Conservation (phyloP, 2,113 vertebrate species). For the Mastomys coucha region DNA sequence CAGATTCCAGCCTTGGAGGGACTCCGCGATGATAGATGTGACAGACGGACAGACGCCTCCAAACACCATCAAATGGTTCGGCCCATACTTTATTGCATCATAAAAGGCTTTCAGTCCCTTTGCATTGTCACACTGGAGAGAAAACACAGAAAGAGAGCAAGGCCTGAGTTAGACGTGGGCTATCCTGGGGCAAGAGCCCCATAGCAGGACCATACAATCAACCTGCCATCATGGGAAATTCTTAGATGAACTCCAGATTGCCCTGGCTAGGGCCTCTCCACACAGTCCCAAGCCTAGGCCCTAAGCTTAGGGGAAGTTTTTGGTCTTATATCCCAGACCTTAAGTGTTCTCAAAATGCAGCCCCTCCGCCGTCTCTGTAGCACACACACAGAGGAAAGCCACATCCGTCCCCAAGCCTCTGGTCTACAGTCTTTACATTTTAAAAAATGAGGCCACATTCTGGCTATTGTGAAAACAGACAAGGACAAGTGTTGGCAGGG, state of each 20-base stretch:
- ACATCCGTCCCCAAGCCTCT: not conserved
- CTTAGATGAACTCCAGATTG: not conserved
- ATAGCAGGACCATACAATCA: not conserved
- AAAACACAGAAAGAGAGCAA: constrained; percentile 61
- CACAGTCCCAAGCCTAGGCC: not conserved
- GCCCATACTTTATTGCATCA: constrained; percentile 98
- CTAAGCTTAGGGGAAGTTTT: not conserved
- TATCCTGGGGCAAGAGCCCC: not conserved
- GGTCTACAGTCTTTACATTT: not conserved
- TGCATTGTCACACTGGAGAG: constrained; percentile 96
- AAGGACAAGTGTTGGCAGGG: not conserved
- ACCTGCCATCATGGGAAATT: not conserved
- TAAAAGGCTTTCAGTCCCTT: constrained; percentile 99
- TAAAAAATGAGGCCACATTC: not conserved
- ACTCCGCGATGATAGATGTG: constrained; percentile 99
- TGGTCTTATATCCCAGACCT: not conserved
- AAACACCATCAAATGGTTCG: constrained; percentile 99
- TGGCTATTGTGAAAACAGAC: constrained; percentile 10
- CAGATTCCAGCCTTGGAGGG: constrained; percentile 98
- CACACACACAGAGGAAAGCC: not conserved
- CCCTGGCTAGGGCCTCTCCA: not conserved
- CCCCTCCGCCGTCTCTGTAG: not conserved
- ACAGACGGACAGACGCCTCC: constrained; percentile 98
- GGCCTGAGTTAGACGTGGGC: constrained; percentile 58
- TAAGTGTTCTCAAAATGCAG: not conserved